Base-by-base conservation (phyloP, 2,797 vertebrate species). In the Taenioides sp. region DNA sequence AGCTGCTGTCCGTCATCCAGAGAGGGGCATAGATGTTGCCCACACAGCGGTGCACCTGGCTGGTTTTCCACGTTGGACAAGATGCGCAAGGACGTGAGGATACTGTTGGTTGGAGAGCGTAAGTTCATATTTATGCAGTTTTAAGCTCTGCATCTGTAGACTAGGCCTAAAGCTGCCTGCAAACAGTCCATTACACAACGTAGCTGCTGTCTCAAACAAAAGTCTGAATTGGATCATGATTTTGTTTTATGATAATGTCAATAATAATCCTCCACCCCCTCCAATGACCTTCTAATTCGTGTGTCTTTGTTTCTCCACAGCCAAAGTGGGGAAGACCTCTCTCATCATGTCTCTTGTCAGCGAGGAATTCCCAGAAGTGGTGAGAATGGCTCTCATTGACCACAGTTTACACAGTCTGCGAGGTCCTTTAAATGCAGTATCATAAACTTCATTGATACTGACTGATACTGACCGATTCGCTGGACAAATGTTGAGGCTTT, bases 261-360 rank as follows among this genome's bases (percentile, higher is more conserved):
- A 43, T 28, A 12, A 7, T 34, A 34, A 34, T 34, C 31, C 31
- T 34, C 31, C 31, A 34, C 31, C 31, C 50, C 22, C 23, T 58
- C 16, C 23, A 14, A 11, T 59, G 57, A 16, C 25, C 3, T 16
- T 17, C 5, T 16, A 54, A 12, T 23, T 6, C 55, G 3, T 65
- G 25, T 61, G 2, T 57, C 40, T 67, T 61, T 18, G 17, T 75
- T 37, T 12, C 16, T 92, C 84, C 73, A 81, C 94, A 99, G 97
- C 97, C 92, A 96, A 97, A 92, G 97, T 99, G 91, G 97, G 97
- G 85, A 98, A 99, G 93, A 98, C 97, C 0, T 99, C 97, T 52
- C 93, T 99, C 77, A 98, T 99, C 90, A 98, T 99, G 97, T 98
- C 97, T 47, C 94, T 98, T 90, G 97, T 99, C 92, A 98, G 97